Evolutionary conservation across 2,113 vertebrate species (phyloP), one percentile per base, ranked within the genome.

Genomic region (Heterotis niloticus): DNA sequence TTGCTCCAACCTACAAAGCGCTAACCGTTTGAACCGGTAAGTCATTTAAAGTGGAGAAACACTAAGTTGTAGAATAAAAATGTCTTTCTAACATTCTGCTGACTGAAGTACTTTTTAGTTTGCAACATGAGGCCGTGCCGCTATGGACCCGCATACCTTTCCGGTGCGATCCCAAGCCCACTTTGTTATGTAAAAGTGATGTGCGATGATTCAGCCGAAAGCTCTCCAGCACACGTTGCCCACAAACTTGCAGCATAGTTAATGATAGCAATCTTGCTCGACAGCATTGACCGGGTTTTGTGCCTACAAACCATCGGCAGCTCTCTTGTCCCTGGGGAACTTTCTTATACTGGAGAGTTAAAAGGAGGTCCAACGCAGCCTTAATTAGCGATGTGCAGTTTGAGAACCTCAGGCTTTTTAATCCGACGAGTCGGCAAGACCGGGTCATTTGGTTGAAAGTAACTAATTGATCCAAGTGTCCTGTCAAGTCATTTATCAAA

Each of bases 401-500:
- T 51, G 52, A 26, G 71, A 29, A 67, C 71, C 75, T 80, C 24
- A 3, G 18, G 64, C 26, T 80, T 75, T 75, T 75, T 66, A 57
- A 34, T 74, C 23, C 20, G 34, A 44, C 1, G 57, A 20, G 34
- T 62, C 16, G 70, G 67, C 57, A 78, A 64, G 66, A 26, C 7
- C 5, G 20, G 77, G 29, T 78, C 77, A 70, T 60, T 34, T 18
- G 13, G 10, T 24, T 17, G 26, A 75, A 26, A 65, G 18, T 64
- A 76, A 18, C 76, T 78, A 66, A 78, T 59, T 68, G 65, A 78
- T 69, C 44, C 64, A 17, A 78, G 65, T 10, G 57, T 57, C 64
- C 68, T 59, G 65, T 76, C 56, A 76, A 69, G 66, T 67, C 65
- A 77, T 67, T 77, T 68, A n/a, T 78, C 66, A 71, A 70, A 78